A percentile compares a stretch with the other conserved stretches of the same genome.
phyloP scores from a whole-genome alignment of 1,140 invertebrate genomes.

The Reticulitermes speratus region DNA sequence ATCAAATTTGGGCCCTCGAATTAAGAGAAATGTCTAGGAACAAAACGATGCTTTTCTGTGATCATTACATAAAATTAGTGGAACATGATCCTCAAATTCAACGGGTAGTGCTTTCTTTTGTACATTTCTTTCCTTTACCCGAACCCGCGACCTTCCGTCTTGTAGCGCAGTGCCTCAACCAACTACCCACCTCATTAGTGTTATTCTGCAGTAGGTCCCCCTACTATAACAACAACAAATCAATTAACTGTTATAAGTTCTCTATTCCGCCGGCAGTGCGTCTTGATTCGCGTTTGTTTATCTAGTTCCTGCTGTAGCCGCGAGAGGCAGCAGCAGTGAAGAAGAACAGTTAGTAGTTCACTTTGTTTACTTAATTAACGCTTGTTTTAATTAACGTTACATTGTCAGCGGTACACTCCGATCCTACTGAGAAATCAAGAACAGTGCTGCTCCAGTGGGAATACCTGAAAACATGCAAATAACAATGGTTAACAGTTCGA shows the following conservation, averaged over 20 bases:
- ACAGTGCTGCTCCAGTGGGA: not conserved
- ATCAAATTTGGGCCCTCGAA: too few relatives aligned
- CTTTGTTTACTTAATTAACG: slow-evolving; percentile 9
- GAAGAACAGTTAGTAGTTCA: slow-evolving; percentile 15
- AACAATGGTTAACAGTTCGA: not conserved
- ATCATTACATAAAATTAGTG: too few relatives aligned
- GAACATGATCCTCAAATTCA: too few relatives aligned
- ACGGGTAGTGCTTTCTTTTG: too few relatives aligned
- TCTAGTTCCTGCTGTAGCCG: slow-evolving; percentile 13
- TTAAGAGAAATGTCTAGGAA: too few relatives aligned
- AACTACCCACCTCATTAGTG: not conserved
- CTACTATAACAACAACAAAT: slow-evolving; percentile 3
- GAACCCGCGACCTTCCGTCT: too few relatives aligned
- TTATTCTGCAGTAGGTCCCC: not conserved
- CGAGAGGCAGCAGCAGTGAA: slow-evolving; percentile 16
- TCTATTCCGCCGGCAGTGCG: slow-evolving; percentile 1
- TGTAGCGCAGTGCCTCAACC: too few relatives aligned
- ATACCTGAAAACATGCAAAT: not conserved
- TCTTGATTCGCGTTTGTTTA: slow-evolving; percentile 16
- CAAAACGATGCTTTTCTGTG: too few relatives aligned
- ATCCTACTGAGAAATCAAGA: slow-evolving; percentile 12
- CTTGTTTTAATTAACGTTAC: slow-evolving; percentile 19
- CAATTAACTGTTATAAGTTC: slow-evolving; percentile 13
- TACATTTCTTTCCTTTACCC: too few relatives aligned
- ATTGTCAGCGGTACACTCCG: slow-evolving; percentile 16